Evolutionary conservation across 1,140 invertebrate genomes (phyloP), one percentile per base, ranked within the genome.

Genomic region (Ceratina japonica): DNA sequence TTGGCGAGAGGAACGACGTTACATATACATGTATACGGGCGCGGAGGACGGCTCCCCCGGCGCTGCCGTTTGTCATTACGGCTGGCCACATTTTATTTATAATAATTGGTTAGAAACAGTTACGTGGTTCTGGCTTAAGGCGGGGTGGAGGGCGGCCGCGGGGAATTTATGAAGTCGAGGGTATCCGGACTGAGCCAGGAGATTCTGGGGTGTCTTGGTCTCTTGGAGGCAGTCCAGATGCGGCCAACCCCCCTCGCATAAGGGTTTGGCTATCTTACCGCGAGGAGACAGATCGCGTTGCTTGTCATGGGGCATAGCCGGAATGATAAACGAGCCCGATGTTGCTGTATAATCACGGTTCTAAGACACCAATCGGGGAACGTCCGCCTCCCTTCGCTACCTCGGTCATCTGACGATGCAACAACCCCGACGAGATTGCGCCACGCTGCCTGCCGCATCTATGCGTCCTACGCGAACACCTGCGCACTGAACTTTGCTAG

Each of bases 41-140:
- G 37, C 37, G 37, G 37, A 44, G 65, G 73, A 77, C 77, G 79
- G 24, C 20, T 75, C 75, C 27, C 76, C 75, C 27, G 77, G 61
- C 61, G 74, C 82, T 85, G 88, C 86, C 87, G 83, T 91, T 90
- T 90, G 88, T 90, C 90, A 91, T 90, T 88, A 89, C 83, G 83
- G 77, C 81, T 88, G 85, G 86, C 86, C 85, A 88, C 88, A 89
- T 90, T 91, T 90, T 90, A 91, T 90, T 91, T 91, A 90, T 90
- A 91, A 91, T 91, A 91, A 91, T 91, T 89, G 89, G 89, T 90
- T 89, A 80, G 88, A 89, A 90, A 90, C 89, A 90, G 90, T 91
- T 91, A 90, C 84, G 88, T 75, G 86, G 83, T 88, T 87, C 84
- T 87, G 71, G 75, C 82, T 87, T 80, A 81, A 86, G 84, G 70